Evolutionary conservation across 2,888 invertebrate genomes (phyloP).

Genomic region (Nipponacmea schrenckii): DNA sequence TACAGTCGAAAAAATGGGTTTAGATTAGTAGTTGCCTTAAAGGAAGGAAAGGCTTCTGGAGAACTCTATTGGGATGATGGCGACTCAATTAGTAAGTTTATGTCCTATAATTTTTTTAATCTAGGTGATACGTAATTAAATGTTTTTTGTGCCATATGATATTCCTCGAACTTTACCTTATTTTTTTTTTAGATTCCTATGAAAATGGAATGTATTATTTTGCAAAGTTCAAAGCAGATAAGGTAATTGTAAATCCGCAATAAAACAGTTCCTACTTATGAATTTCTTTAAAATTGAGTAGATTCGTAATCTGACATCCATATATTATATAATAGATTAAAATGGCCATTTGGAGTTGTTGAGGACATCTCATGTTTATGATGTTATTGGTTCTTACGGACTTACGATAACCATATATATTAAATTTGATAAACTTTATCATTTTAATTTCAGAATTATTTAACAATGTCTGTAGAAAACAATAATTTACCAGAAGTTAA

Average conservation of each 20-base stretch:
- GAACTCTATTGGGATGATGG: conserved; percentile 86
- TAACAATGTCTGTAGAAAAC: conserved; percentile 71
- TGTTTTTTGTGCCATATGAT: too few species aligned
- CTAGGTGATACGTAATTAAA: too few species aligned
- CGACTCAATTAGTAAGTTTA: conserved; percentile 74
- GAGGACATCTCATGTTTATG: not conserved
- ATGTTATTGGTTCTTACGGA: too few species aligned
- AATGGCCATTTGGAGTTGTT: too few species aligned
- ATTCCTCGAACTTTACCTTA: not conserved
- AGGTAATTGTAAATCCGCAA: conserved; percentile 29
- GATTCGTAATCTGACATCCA: too few species aligned
- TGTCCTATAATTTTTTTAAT: too few species aligned
- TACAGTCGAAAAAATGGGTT: conserved; percentile 74
- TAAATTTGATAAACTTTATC: too few species aligned
- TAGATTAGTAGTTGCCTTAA: conserved; percentile 75
- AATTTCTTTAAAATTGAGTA: too few species aligned
- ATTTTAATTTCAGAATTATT: not conserved
- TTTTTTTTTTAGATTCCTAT: conserved; percentile 42
- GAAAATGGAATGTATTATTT: conserved; percentile 42
- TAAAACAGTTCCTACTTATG: too few species aligned
- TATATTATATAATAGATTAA: too few species aligned
- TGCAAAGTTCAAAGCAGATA: conserved; percentile 35
- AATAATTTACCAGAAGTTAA: conserved; percentile 24
- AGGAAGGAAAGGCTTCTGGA: conserved; percentile 73
- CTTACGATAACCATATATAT: too few species aligned